These are phyloP conservation scores for Druon quercuslanigerum DNA, from an alignment of 1,140 invertebrate genomes.

Conservation along the genomic window DNA sequence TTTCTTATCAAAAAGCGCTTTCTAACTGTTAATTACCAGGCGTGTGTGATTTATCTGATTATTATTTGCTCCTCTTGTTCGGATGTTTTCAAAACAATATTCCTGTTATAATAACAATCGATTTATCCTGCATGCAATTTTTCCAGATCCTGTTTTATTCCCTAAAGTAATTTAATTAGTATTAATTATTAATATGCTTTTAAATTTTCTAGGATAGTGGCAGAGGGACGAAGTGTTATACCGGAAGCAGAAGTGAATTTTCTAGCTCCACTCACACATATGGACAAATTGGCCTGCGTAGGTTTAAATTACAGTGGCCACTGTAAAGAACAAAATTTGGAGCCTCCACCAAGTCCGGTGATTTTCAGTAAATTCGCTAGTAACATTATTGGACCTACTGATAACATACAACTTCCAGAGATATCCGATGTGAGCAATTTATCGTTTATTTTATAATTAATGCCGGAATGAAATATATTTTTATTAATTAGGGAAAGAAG, in stretches of 20 bases:
- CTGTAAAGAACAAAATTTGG: constrained; percentile 84
- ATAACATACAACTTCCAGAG: constrained; percentile 82
- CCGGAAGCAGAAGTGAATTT: constrained; percentile 76
- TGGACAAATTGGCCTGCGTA: constrained; percentile 87
- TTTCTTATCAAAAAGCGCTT: neutral
- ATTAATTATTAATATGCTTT: neutral
- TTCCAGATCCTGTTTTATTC: neutral
- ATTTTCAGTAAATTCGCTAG: constrained; percentile 90
- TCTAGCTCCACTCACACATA: constrained; percentile 81
- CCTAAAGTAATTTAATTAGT: neutral
- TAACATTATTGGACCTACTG: constrained; percentile 85
- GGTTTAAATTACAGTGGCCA: constrained; percentile 89
- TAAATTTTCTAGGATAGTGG: constrained; percentile 75
- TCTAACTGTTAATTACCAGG: neutral
- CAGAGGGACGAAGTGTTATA: constrained; percentile 76
- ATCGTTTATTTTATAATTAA: neutral
- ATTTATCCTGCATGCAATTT: neutral
- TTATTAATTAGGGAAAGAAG: neutral
- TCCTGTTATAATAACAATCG: neutral
- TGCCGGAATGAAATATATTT: neutral
- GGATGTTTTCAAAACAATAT: neutral
- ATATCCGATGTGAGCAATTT: constrained; percentile 78
- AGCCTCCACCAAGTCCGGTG: constrained; percentile 83
- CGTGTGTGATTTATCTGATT: constrained; percentile 5
- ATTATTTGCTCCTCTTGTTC: neutral